phyloP scores from a whole-genome alignment of 2,797 vertebrate species.

The Muraenolepis orangiensis region DNA sequence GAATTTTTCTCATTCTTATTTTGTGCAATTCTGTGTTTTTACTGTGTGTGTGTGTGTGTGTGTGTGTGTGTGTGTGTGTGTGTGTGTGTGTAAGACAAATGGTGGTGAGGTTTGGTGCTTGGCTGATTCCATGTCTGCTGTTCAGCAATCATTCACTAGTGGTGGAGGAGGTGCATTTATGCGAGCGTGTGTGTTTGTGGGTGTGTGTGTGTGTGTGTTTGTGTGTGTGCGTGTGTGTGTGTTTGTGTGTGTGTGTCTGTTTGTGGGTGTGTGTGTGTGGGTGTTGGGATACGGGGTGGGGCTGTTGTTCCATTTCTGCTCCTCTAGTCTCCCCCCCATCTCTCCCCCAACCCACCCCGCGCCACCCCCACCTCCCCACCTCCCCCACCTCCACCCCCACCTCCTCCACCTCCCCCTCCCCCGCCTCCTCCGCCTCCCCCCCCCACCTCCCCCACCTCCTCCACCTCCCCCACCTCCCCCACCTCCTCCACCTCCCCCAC shows the following conservation, averaged over 20 bases:
- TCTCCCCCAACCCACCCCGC: no score
- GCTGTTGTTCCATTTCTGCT: slow-evolving; percentile 54
- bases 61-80: slow-evolving; percentile 6
- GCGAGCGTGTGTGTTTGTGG: slow-evolving; percentile 32
- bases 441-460: no score
- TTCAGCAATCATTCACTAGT: slow-evolving; percentile 70
- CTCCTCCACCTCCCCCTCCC: no score
- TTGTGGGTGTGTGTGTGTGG: neutral
- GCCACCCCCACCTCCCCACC: no score
- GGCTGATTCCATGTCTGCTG: slow-evolving; percentile 72
- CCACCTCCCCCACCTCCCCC: no score
- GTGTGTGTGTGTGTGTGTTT: slow-evolving; percentile 6
- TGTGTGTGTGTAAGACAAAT: slow-evolving; percentile 65
- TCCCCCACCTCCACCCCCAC: no score
- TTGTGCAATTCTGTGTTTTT: neutral
- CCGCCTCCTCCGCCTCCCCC: no score
- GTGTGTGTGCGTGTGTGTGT: neutral
- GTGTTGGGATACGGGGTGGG: neutral
- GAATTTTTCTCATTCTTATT: neutral
- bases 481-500: no score
- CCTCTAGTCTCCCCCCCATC: slow-evolving; percentile 70
- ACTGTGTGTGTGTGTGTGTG: neutral
- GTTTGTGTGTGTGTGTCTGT: neutral
- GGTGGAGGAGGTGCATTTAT: slow-evolving; percentile 33
- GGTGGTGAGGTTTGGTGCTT: slow-evolving; percentile 58